Base-by-base conservation (phyloP, 2,797 vertebrate species). In the Alcedo quadribrachys region DNA sequence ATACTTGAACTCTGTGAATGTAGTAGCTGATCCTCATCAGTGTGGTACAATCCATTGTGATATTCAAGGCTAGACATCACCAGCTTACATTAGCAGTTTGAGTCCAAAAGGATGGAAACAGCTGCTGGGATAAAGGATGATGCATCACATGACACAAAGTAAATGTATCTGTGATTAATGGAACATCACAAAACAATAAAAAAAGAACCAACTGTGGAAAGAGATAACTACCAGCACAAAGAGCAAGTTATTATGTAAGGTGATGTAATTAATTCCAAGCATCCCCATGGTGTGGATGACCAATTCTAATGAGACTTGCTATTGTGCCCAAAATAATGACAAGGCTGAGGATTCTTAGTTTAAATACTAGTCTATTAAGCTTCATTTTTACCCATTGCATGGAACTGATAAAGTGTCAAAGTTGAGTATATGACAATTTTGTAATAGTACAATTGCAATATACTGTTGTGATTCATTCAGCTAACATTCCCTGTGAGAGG, bases 101-200 rank as follows among this genome's bases (percentile, higher is more conserved):
- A 98, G 95, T 94, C 92, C 90, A 95, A 91, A 97, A 97, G 96
- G 96, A 96, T 92, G 82, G 92, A 96, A 97, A 94, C 85, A 94
- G 89, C 96, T 95, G 90, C 4, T 2, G 76, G 95, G 89, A 95
- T 90, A 96, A 92, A 96, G 94, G 90, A 97, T 98, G 98, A 99
- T 98, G 97, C 98, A 99, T 98, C 95, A 97, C 98, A 98, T 97
- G 96, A 98, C 98, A 98, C 96, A 95, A 96, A 97, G 95, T 96
- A 97, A 97, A 98, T 97, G 98, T 97, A 97, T 97, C 97, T 97
- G 97, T 99, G 98, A 99, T 99, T 98, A 99, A 99, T 99, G 98
- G 97, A 95, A 92, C 95, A 97, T 97, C 97, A 97, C 97, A 97
- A 92, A 94, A 97, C 98, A 97, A 96, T 95, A 94, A 95, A 97